Evolutionary conservation across 1,140 invertebrate genomes (phyloP), one percentile per base, ranked within the genome.

Genomic region (Luehdorfia chinensis): DNA sequence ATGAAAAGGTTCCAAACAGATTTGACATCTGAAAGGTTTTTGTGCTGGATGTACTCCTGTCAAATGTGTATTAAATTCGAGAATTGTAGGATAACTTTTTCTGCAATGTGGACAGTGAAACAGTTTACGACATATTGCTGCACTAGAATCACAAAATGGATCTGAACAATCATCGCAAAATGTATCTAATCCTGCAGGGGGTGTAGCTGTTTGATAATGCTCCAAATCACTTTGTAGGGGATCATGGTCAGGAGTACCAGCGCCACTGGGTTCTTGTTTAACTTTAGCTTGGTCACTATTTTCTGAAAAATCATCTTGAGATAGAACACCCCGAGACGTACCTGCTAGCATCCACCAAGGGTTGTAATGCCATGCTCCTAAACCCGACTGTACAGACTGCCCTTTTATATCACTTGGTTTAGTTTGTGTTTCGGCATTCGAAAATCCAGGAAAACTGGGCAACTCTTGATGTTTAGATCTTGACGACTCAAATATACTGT

Each of bases 301-400:
- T 57, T 88, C 84, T 33, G 78, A 77, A 55, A 64, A 86, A 25
- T 84, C 78, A 47, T 84, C 77, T 53, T 84, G 83, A 0, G 81
- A 75, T 6, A 80, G 77, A 7, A 73, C 64, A 50, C 61, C 75
- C 33, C 83, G 55, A 3, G 87, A 87, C 1, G 87, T 87, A 41
- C 84, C 75, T 2, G 87, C 87, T 2, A 88, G 65, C 87, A 88
- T 87, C 87, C 87, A 88, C 87, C 87, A 88, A n/a, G 87, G 87
- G 46, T 87, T 87, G 39, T 88, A 87, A 41, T 87, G 87, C 87
- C 87, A 88, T 12, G 83, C 64, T 6, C 83, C 76, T 33, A 87
- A 41, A 6, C 76, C 78, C 14, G 78, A 47, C 41, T 87, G 84
- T 4, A 69, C 60, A 2, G 56, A 44, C 43, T 84, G 77, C 14